Base-by-base conservation (phyloP, 2,888 invertebrate genomes). In the Euplexia lucipara region DNA sequence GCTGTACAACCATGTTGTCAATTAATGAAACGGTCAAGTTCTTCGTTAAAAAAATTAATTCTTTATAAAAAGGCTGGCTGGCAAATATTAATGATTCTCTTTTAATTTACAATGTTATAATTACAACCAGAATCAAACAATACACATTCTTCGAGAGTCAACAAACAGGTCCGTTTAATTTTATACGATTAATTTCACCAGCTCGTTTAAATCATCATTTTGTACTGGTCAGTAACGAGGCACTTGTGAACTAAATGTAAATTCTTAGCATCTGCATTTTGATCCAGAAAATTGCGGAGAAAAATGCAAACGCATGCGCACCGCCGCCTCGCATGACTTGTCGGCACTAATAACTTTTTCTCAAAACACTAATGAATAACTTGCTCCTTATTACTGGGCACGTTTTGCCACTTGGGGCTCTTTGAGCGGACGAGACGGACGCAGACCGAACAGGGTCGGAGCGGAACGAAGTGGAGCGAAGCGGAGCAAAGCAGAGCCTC, bases 281-380 rank as follows among this genome's bases (percentile, higher is more conserved):
- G 90, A 88, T 87, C 87, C 83, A 88, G 87, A 88, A 91, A 92
- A 92, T 91, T 83, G 85, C 83, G 83, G 67, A 72, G 81, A 76
- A 86, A 90, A 90, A 94, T 93, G 94, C 94, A 90, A 85, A 85
- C 90, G 88, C 95, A 93, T 90, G 93, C 90, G 89, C 90, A 86
- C 76, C 79, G 79, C 83, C 79, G 77, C 83, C 79, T 84, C 81
- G 87, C 90, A 88, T 90, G 90, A 88, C 90, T 90, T 88, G 87
- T 82, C 88, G 85, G 84, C 90, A 86, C 88, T 93, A 92, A 93
- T 91, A 91, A 90, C 90, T 92, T 93, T 92, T 94, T 92, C 93
- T 92, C 88, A 90, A 93, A 92, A 93, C 92, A 91, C 92, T 93
- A 95, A 94, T 95, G 94, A 94, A 93, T 94, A 92, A 89, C 90